These are phyloP conservation scores for Oxygymnocypris stewartii DNA, from an alignment of 2,113 vertebrate genomes.

Conservation along the genomic window DNA sequence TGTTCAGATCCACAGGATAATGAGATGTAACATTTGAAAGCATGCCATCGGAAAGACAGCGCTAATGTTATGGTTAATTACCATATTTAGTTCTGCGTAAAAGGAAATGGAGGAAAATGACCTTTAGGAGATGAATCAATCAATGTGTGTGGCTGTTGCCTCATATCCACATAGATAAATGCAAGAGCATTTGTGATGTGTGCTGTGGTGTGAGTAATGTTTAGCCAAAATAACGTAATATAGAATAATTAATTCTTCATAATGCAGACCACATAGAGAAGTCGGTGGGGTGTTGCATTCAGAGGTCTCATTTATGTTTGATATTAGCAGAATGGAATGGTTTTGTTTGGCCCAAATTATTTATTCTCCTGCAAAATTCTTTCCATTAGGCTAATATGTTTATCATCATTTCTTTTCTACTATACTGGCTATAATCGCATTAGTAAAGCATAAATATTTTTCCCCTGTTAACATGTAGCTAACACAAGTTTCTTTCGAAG, in stretches of 20 bases:
- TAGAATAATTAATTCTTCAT: conserved; percentile 18
- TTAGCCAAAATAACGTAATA: background rate
- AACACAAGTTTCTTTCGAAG: background rate
- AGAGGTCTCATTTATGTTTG: background rate
- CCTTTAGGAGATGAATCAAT: conserved; percentile 41
- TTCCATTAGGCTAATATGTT: background rate
- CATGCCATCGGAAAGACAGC: conserved; percentile 38
- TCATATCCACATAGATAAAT: background rate
- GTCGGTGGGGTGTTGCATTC: background rate
- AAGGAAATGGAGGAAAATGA: conserved; percentile 29
- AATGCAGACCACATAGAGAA: background rate
- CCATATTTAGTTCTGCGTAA: conserved; percentile 36
- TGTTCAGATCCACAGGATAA: conserved; percentile 49
- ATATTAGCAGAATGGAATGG: background rate
- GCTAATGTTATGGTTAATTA: conserved; percentile 49
- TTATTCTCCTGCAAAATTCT: background rate
- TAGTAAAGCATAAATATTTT: background rate
- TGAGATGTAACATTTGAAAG: conserved; percentile 47
- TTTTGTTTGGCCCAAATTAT: background rate
- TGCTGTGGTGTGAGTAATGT: conserved; percentile 14
- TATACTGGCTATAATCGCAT: background rate
- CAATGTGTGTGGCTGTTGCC: conserved; percentile 10
- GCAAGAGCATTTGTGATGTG: background rate
- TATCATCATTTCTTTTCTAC: background rate
- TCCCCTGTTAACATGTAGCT: background rate